Percentiles rank a stretch among this genome's conserved stretches.
phyloP scores from a whole-genome alignment of 1,140 invertebrate genomes.

The Tetraneura akinire region DNA sequence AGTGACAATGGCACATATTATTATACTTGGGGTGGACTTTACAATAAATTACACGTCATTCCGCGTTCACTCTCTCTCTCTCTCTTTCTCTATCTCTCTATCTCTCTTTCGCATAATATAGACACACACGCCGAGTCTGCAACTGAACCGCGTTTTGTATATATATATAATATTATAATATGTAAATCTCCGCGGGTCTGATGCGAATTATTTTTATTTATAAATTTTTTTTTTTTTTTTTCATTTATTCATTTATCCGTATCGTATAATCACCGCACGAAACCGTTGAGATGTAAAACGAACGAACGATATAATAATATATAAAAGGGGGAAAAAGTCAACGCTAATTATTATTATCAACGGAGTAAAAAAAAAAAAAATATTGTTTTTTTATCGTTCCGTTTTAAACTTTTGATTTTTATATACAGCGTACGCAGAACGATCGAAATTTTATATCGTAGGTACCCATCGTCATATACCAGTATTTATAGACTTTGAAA shows the following conservation, averaged over 20 bases:
- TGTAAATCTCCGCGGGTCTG: constrained; percentile 31
- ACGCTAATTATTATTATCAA: constrained; percentile 37
- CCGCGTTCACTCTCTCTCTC: not conserved
- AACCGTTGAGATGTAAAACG: constrained; percentile 25
- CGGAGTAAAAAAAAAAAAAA: not conserved
- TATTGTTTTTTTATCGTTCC: no score
- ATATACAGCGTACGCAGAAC: no score
- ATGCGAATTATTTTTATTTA: constrained; percentile 15
- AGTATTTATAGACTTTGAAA: no score
- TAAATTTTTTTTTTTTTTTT: constrained; percentile 14
- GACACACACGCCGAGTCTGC: not conserved
- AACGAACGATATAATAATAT: no score
- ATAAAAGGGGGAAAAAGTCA: not conserved
- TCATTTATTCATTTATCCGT: not conserved
- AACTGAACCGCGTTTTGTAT: constrained; percentile 38
- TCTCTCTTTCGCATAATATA: not conserved
- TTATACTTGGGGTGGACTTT: constrained; percentile 35
- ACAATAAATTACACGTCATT: constrained; percentile 49
- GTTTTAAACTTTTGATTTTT: no score
- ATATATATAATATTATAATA: no score
- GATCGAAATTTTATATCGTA: no score
- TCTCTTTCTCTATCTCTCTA: not conserved
- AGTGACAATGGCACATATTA: constrained; percentile 28
- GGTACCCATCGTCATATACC: no score
- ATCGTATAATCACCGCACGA: not conserved